Percentiles rank a stretch among this genome's conserved stretches.
Conservation (phyloP, 2,797 vertebrate genomes). For the Ceryle rudis region DNA sequence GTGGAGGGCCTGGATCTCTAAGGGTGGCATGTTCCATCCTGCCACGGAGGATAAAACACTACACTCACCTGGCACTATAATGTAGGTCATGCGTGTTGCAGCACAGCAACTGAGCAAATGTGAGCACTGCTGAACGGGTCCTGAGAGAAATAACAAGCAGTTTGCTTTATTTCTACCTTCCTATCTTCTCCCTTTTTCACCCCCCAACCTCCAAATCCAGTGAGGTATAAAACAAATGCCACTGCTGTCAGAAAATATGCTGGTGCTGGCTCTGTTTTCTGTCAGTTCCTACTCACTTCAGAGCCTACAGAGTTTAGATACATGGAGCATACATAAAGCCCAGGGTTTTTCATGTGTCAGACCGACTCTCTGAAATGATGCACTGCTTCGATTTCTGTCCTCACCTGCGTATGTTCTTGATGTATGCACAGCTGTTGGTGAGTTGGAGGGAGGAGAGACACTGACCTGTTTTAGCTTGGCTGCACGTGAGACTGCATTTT, state of each 20-base stretch:
- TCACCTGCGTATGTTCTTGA: not conserved
- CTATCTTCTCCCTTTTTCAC: not conserved
- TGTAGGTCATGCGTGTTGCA: not conserved
- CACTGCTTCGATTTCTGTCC: not conserved
- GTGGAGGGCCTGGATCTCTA: not conserved
- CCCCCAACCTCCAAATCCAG: rapidly evolving
- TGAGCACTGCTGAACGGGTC: not conserved
- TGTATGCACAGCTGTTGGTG: not conserved
- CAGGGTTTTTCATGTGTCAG: not conserved
- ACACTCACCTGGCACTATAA: not conserved
- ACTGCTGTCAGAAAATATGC: not conserved
- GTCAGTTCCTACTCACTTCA: not conserved
- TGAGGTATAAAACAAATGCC: not conserved
- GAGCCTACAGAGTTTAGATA: not conserved
- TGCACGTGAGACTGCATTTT: not conserved
- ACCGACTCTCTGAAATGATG: not conserved
- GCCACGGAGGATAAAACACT: not conserved
- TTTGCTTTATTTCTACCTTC: not conserved
- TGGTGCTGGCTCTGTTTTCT: not conserved
- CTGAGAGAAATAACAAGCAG: not conserved
- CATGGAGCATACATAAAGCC: not conserved
- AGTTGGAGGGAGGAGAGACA: not conserved
- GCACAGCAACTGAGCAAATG: not conserved
- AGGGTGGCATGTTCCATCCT: not conserved
- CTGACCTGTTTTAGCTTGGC: not conserved